A percentile compares a stretch with the other conserved stretches of the same genome.
Conservation (phyloP, 2,797 vertebrate species). For the Eulemur mongoz region DNA sequence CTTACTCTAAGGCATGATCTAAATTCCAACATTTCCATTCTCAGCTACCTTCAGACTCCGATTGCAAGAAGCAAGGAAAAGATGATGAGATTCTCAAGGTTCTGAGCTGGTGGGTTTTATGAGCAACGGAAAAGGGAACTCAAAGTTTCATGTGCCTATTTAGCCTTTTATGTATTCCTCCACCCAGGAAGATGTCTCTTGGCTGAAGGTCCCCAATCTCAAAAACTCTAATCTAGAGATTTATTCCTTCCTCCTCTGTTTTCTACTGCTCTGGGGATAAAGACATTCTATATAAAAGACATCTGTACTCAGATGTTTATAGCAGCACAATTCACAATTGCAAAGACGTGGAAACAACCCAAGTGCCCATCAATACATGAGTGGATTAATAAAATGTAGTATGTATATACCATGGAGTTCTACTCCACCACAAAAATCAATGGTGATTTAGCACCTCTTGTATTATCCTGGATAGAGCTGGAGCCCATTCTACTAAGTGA, state of each 20-base stretch:
- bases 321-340: too few species aligned
- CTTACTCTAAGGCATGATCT: not conserved
- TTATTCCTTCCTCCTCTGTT: not conserved
- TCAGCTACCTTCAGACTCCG: not conserved
- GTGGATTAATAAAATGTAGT: too few species aligned
- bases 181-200: not conserved
- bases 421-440: too few species aligned
- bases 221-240: constrained; percentile 43
- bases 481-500: too few species aligned
- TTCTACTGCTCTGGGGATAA: constrained; percentile 25
- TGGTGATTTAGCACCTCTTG: too few species aligned
- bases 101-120: not conserved
- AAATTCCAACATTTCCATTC: not conserved
- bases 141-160: not conserved
- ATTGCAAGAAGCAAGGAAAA: not conserved
- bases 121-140: not conserved
- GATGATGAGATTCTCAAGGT: not conserved
- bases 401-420: too few species aligned
- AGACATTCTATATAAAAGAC: not conserved
- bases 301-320: too few species aligned
- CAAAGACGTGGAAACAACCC: too few species aligned
- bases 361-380: too few species aligned
- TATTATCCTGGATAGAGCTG: too few species aligned
- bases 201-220: not conserved
- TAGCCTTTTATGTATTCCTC: not conserved